Conservation (phyloP, 2,113 vertebrate species). For the Tamias sibiricus region DNA sequence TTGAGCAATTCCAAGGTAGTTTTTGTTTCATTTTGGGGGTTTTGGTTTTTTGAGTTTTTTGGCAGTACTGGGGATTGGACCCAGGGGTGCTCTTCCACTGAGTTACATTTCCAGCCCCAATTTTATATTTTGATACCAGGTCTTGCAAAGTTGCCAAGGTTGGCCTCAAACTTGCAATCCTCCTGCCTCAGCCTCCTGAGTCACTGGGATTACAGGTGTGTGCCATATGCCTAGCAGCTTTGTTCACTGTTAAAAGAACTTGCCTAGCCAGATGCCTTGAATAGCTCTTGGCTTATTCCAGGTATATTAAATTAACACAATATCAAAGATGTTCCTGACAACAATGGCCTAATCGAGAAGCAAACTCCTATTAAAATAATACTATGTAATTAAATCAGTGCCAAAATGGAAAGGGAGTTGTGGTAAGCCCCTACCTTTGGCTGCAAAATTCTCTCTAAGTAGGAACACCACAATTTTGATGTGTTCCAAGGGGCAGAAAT, state of each 20-base stretch:
- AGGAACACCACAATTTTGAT: conserved; percentile 47
- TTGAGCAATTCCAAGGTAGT: conserved; percentile 51
- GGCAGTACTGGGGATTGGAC: too few relatives aligned
- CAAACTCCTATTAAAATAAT: conserved; percentile 82
- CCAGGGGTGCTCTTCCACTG: too few relatives aligned
- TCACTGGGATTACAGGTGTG: too few relatives aligned
- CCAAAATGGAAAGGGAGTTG: conserved; percentile 75
- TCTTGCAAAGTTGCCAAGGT: too few relatives aligned
- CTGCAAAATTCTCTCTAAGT: conserved; percentile 30
- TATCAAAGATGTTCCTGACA: conserved; percentile 78
- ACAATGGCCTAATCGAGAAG: conserved; percentile 81
- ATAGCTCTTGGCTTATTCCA: conserved; percentile 82
- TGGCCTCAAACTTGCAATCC: too few relatives aligned
- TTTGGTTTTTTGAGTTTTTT: too few relatives aligned
- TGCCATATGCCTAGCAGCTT: neutral
- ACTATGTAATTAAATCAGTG: conserved; percentile 70
- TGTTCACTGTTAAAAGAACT: conserved; percentile 75
- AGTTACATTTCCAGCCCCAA: too few relatives aligned
- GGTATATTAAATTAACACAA: conserved; percentile 81
- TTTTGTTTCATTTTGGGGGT: too few relatives aligned
- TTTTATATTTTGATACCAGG: too few relatives aligned
- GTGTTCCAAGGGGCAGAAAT: conserved; percentile 2
- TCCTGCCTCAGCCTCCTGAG: too few relatives aligned
- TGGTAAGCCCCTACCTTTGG: conserved; percentile 39
- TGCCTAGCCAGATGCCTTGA: conserved; percentile 81